Evolutionary conservation across 2,797 vertebrate species (phyloP), one percentile per base, ranked within the genome.

Genomic region (Meriones psammophilus): DNA sequence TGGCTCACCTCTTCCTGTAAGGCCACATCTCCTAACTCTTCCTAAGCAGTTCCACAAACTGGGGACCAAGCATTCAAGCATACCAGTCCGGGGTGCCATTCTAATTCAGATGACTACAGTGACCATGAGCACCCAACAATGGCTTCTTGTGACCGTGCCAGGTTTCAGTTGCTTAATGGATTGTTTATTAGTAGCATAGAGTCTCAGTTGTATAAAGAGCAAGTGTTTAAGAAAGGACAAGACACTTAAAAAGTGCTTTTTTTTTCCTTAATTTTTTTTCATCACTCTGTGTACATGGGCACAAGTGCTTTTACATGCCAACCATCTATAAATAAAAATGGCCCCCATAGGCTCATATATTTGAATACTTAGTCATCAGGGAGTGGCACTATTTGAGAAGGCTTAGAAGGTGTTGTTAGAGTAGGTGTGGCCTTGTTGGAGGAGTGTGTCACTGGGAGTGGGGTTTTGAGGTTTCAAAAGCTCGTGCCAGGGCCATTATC

Each of bases 141-240:
- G 77, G 50, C 87, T 96, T 76, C 71, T 73, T 95, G 92, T 62
- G 79, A 83, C 39, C 46, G 50, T 76, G n/a, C 26, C 18, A 30
- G 33, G 10, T 60, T 86, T 28, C 62, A 87, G 88, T 46, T 64
- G 28, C 69, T 76, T 93, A 85, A 73, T 69, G 74, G 33, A 66
- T 66, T 54, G 69, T 90, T 95, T 92, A 62, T 91, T 92, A 76
- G 54, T 26, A 94, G 56, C 39, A 60, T 10, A n/a, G 54, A 60
- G 64, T 74, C 83, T 94, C 39, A 91, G 86, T 54, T 94, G 1
- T 79, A 14, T 94, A 74, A 90, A 79, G 60, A 89, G 7, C 39
- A 94, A 39, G 58, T 80, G 24, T 50, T 26, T 66, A 17, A 93
- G 64, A 66, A 95, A 77, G 60, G 74, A 69, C 50, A 62, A 13